Evolutionary conservation across 2,888 invertebrate genomes (phyloP).

Genomic region (Lacanobia oleracea): DNA sequence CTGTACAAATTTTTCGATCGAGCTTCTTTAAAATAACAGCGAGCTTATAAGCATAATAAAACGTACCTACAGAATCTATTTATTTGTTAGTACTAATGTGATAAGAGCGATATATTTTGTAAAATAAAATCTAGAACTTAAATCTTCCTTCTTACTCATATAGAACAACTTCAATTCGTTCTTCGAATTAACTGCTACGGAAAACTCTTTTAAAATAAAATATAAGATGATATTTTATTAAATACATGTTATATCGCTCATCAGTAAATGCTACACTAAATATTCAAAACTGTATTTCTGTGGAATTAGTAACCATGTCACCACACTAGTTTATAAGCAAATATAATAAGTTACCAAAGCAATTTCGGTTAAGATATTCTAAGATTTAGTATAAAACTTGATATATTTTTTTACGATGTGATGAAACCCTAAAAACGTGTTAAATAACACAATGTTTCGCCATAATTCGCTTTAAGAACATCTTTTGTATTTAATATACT

Average conservation of each 20-base stretch:
- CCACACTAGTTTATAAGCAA: slow-evolving; percentile 76
- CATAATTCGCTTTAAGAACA: slow-evolving; percentile 79
- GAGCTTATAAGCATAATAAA: slow-evolving; percentile 51
- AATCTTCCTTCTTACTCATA: slow-evolving; percentile 7
- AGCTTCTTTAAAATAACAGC: slow-evolving; percentile 69
- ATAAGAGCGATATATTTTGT: slow-evolving; percentile 53
- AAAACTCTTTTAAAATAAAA: slow-evolving; percentile 14
- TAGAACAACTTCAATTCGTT: background rate
- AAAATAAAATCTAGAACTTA: slow-evolving; percentile 21
- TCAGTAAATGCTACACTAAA: slow-evolving; percentile 52
- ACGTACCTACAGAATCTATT: slow-evolving; percentile 35
- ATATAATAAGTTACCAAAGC: slow-evolving; percentile 89
- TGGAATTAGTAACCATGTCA: slow-evolving; percentile 62
- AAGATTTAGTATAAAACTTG: slow-evolving; percentile 71
- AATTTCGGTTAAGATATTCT: slow-evolving; percentile 80
- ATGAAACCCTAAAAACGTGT: slow-evolving; percentile 68
- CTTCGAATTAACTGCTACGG: slow-evolving; percentile 4
- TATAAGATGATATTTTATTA: slow-evolving; percentile 9
- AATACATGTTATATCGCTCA: slow-evolving; percentile 52
- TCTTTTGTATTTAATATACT: slow-evolving; percentile 82
- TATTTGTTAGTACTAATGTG: slow-evolving; percentile 37
- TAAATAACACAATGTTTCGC: slow-evolving; percentile 73
- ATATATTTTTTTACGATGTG: slow-evolving; percentile 84
- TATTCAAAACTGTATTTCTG: slow-evolving; percentile 52
- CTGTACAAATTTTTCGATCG: slow-evolving; percentile 78